phyloP scores from a whole-genome alignment of 2,888 invertebrate species.

The Apamea monoglypha region DNA sequence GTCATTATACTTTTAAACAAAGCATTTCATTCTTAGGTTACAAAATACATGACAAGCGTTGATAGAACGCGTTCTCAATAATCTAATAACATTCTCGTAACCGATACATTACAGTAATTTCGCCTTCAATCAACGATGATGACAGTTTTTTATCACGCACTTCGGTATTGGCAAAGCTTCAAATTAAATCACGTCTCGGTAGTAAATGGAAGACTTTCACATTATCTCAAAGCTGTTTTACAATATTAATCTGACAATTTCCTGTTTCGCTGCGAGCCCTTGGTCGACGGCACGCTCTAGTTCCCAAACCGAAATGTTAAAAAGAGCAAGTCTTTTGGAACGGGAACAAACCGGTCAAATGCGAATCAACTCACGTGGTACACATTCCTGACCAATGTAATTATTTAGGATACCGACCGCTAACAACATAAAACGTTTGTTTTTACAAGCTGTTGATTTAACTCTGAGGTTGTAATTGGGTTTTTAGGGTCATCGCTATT shows the following conservation, averaged over 20 bases:
- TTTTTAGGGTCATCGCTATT: conserved; percentile 47
- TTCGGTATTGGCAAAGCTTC: conserved; percentile 64
- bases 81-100: conserved; percentile 56
- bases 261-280: conserved; percentile 63
- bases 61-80: conserved; percentile 54
- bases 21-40: conserved; percentile 46
- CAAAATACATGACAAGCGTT: conserved; percentile 50
- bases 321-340: conserved; percentile 72
- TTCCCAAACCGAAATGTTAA: conserved; percentile 79
- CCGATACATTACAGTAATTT: conserved; percentile 52
- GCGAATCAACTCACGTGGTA: conserved; percentile 49
- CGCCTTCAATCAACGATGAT: conserved; percentile 58
- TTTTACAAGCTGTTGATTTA: conserved; percentile 41
- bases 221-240: conserved; percentile 62
- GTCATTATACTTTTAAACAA: conserved; percentile 34
- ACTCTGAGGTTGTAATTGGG: conserved; percentile 42
- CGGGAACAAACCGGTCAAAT: conserved; percentile 71
- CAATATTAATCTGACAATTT: conserved; percentile 61
- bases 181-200: conserved; percentile 66
- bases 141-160: conserved; percentile 59
- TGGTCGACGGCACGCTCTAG: conserved; percentile 77
- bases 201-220: conserved; percentile 66
- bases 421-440: conserved; percentile 46
- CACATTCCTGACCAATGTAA: conserved; percentile 49
- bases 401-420: conserved; percentile 56